Evolutionary conservation across 2,797 vertebrate genomes (phyloP).

Genomic region (Columba guinea): DNA sequence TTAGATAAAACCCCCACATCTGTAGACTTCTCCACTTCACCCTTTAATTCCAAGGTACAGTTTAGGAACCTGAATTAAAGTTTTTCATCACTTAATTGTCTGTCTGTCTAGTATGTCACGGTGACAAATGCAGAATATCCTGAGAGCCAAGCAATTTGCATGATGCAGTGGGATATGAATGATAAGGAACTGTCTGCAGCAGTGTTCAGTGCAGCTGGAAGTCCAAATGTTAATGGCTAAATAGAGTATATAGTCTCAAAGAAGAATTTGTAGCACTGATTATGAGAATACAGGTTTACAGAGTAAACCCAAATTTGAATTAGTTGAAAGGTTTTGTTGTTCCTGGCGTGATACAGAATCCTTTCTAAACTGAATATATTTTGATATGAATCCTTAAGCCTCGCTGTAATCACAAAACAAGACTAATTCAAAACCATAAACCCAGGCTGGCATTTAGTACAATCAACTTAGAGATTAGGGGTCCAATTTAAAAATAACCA

Average conservation of each 20-base stretch:
- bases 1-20: not conserved
- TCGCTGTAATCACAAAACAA: slow-evolving; percentile 8
- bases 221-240: not conserved
- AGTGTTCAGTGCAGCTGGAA: not conserved
- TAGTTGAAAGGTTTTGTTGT: not conserved
- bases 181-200: not conserved
- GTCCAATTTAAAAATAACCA: slow-evolving; percentile 40
- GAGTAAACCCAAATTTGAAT: not conserved
- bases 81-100: slow-evolving; percentile 26
- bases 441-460: slow-evolving; percentile 38
- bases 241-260: not conserved
- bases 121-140: slow-evolving; percentile 5
- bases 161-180: slow-evolving; percentile 2
- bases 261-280: not conserved
- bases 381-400: slow-evolving; percentile 31
- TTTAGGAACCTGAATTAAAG: slow-evolving; percentile 34
- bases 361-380: not conserved
- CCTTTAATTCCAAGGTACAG: slow-evolving; percentile 14
- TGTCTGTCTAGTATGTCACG: not conserved
- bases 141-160: slow-evolving; percentile 18
- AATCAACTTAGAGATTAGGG: slow-evolving; percentile 31
- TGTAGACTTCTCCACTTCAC: not conserved
- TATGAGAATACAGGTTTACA: not conserved
- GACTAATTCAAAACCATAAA: slow-evolving; percentile 51
- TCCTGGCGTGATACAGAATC: not conserved